Percentiles rank a stretch among this genome's conserved stretches.
Conservation (phyloP, 1,140 invertebrate genomes). For the Pteromalus puparum region DNA sequence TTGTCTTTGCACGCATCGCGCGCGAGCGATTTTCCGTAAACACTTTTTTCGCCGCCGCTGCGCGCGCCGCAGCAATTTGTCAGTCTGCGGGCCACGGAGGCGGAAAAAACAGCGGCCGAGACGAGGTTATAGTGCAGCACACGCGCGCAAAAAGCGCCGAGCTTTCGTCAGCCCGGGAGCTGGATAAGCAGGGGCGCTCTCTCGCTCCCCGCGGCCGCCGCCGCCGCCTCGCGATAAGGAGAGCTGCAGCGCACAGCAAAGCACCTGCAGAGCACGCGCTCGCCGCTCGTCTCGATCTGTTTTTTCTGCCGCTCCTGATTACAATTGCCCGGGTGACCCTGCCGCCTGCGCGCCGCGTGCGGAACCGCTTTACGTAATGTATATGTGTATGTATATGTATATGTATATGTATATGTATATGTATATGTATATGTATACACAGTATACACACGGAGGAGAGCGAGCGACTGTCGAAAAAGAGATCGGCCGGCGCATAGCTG, state of each 20-base stretch:
- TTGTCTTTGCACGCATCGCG: too few relatives aligned
- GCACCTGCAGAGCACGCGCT: not conserved
- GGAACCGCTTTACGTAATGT: constrained; percentile 28
- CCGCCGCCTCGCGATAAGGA: not conserved
- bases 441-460: too few relatives aligned
- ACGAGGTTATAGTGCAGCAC: too few relatives aligned
- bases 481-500: too few relatives aligned
- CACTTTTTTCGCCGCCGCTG: not conserved
- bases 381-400: too few relatives aligned
- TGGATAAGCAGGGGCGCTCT: not conserved
- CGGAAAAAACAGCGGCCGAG: not conserved
- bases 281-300: not conserved
- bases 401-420: too few relatives aligned
- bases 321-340: constrained; percentile 16
- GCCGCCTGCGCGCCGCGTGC: not conserved
- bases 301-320: constrained; percentile 24
- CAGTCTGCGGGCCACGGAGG: too few relatives aligned
- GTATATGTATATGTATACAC: too few relatives aligned
- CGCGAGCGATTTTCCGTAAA: not conserved
- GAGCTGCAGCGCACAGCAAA: not conserved
- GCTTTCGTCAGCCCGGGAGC: not conserved
- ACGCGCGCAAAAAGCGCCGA: not conserved
- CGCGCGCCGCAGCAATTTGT: too few relatives aligned
- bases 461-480: too few relatives aligned
- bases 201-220: too few relatives aligned